phyloP scores from a whole-genome alignment of 2,888 invertebrate genomes.

The Sepioteuthis lessoniana region DNA sequence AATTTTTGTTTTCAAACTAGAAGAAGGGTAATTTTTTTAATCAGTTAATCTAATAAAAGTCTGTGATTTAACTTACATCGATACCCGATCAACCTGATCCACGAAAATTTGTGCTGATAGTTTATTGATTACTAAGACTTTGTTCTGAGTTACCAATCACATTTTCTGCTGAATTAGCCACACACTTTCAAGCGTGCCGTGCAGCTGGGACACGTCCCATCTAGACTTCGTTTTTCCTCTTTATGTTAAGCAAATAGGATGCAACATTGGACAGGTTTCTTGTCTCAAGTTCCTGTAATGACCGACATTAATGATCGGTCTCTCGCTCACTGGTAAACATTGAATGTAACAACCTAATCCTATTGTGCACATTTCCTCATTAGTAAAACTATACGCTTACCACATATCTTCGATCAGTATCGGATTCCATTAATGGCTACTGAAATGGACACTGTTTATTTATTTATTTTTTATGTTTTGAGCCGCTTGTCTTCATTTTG shows the following conservation, averaged over 20 bases:
- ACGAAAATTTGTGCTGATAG: too few species aligned
- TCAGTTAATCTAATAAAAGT: too few species aligned
- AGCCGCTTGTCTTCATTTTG: background rate
- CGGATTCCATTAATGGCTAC: background rate
- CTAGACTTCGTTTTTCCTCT: too few species aligned
- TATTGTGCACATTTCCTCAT: background rate
- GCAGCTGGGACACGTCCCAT: too few species aligned
- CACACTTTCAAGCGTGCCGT: too few species aligned
- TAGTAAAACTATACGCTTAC: background rate
- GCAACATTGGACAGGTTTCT: background rate
- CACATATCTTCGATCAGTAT: background rate
- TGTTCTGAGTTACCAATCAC: too few species aligned
- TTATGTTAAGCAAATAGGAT: background rate
- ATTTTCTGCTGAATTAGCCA: too few species aligned
- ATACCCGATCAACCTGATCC: too few species aligned
- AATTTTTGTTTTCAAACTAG: too few species aligned
- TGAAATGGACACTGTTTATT: background rate
- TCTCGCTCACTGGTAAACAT: background rate
- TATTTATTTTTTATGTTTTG: background rate
- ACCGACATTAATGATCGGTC: background rate
- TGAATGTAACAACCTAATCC: background rate
- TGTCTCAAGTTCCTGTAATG: background rate
- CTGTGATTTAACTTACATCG: too few species aligned
- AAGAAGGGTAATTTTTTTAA: too few species aligned
- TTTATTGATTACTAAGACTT: too few species aligned